phyloP scores from a whole-genome alignment of 2,888 invertebrate species.

The Lydus trimaculatus region DNA sequence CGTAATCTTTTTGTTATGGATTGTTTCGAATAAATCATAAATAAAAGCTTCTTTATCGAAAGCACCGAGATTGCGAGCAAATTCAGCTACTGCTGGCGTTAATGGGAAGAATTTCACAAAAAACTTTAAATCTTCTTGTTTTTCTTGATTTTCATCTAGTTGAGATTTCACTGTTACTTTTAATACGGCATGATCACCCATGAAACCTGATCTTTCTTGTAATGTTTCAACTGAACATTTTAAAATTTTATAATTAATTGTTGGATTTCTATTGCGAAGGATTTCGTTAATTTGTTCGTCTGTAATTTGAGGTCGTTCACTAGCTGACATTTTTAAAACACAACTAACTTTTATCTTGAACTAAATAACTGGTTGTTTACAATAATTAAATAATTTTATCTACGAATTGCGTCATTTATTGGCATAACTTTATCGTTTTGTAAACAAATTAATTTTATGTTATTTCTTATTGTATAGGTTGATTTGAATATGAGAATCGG shows the following conservation, averaged over 20 bases:
- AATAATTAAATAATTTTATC: neutral
- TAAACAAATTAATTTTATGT: neutral
- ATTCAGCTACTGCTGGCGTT: conserved; percentile 37
- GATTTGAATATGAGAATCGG: conserved; percentile 98
- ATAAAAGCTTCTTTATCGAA: conserved; percentile 47
- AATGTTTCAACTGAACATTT: conserved; percentile 32
- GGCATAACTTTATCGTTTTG: neutral
- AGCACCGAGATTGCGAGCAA: conserved; percentile 46
- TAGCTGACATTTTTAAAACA: neutral
- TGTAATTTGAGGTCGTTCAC: neutral
- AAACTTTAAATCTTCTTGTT: conserved; percentile 36
- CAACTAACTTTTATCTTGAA: neutral
- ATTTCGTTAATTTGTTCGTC: neutral
- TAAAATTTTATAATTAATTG: conserved; percentile 35
- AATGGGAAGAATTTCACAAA: conserved; percentile 51
- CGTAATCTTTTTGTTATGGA: conserved; percentile 31
- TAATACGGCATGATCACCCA: conserved; percentile 48
- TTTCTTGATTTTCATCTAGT: conserved; percentile 11
- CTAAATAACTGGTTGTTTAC: neutral
- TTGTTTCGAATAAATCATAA: conserved; percentile 42
- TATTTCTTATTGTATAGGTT: conserved; percentile 67
- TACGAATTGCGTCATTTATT: neutral
- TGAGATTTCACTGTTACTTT: conserved; percentile 35
- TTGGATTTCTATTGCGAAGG: neutral
- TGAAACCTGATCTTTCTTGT: conserved; percentile 41